Base-by-base conservation (phyloP, 2,113 vertebrate genomes). In the Ancistrus triradiatus region DNA sequence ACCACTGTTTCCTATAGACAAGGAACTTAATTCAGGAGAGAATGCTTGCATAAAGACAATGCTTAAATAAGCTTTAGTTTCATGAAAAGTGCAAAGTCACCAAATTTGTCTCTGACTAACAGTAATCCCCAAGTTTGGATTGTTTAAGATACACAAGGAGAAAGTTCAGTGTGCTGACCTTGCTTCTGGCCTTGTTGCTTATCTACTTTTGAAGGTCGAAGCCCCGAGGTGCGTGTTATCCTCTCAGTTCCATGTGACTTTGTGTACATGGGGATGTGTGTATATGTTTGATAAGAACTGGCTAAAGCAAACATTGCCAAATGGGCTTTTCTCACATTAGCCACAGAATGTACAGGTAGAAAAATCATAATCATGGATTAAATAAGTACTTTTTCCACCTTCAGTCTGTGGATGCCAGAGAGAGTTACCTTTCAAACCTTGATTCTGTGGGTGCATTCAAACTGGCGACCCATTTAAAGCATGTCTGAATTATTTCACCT, bases 311-410 rank as follows among this genome's bases (percentile, higher is more conserved):
- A 55, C 52, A 8, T 1, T 2, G 31, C 59, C 76, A 78, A 63
- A 59, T 76, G 63, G 64, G 42, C n/a, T 24, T 18, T 77, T 81
- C 66, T 75, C 78, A 74, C 19, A 27, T 18, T 38, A 33, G 25
- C 37, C 22, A 13, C 51, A 37, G 31, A 3, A 31, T 3, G 27
- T 31, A 7, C 3, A 31, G n/a, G n/a, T n/a, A n/a, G n/a, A n/a
- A n/a, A n/a, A n/a, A n/a, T n/a, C n/a, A n/a, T n/a, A n/a, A n/a
- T n/a, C n/a, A n/a, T n/a, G n/a, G n/a, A n/a, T n/a, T n/a, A n/a
- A n/a, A n/a, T n/a, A n/a, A n/a, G n/a, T n/a, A n/a, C n/a, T n/a
- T n/a, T n/a, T n/a, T n/a, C n/a, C n/a, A n/a, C n/a, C n/a, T n/a
- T n/a, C n/a, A n/a, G n/a, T n/a, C n/a, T n/a, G n/a, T n/a, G n/a